These are phyloP conservation scores for Myrmecophaga tridactyla DNA, from an alignment of 2,113 vertebrate species.

Conservation along the genomic window DNA sequence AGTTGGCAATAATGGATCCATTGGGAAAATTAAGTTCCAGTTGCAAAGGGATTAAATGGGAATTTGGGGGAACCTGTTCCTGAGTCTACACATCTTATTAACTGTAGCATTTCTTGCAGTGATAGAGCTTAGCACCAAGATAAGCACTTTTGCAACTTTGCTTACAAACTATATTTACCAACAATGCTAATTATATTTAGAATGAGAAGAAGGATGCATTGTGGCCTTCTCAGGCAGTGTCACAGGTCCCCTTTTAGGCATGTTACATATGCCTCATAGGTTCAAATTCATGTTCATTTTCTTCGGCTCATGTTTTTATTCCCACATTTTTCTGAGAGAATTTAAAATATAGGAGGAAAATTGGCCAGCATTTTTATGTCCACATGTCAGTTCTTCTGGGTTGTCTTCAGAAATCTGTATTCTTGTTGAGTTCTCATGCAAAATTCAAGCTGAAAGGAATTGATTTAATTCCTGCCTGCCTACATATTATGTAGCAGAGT, in stretches of 20 bases:
- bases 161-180: slow-evolving; percentile 19
- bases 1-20: not conserved
- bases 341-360: slow-evolving; percentile 43
- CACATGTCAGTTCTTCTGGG: slow-evolving; percentile 31
- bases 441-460: slow-evolving; percentile 49
- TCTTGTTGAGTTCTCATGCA: slow-evolving; percentile 40
- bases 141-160: not conserved
- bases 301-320: slow-evolving; percentile 51
- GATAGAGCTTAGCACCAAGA: not conserved
- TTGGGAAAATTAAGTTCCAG: slow-evolving; percentile 30
- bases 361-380: slow-evolving; percentile 28
- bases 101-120: slow-evolving; percentile 13
- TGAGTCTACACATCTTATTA: not conserved
- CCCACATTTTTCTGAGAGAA: slow-evolving; percentile 51
- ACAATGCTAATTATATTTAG: too few relatives aligned
- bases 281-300: slow-evolving; percentile 42
- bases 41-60: slow-evolving; percentile 44
- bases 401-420: slow-evolving; percentile 44
- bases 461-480: slow-evolving; percentile 16
- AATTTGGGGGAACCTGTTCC: not conserved
- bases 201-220: not conserved
- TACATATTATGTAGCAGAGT: slow-evolving; percentile 33
- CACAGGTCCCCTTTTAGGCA: not conserved
- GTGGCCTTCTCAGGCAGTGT: not conserved
- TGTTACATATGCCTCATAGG: not conserved